Evolutionary conservation across 2,113 vertebrate species (phyloP), one percentile per base, ranked within the genome.

Genomic region (Ctenomys sociabilis): DNA sequence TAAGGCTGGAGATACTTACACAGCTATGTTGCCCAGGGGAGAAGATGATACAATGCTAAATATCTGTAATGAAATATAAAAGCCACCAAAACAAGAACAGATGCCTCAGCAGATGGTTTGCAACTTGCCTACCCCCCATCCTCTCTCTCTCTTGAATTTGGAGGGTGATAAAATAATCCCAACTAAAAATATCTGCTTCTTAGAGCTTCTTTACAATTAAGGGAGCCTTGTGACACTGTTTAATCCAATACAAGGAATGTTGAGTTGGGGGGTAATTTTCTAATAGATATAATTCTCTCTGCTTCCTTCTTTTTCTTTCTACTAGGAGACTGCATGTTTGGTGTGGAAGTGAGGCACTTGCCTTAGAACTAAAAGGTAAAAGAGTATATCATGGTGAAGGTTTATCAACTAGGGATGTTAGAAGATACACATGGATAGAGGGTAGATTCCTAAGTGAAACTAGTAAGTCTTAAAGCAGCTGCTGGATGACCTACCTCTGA

Each of bases 71-170:
- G 90, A 96, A 96, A 96, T 90, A 63, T 93, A 97, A 96, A 75
- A 95, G 87, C 52, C 88, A 96, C 95, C 85, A 94, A 94, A 97
- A 95, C 78, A 95, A 92, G 95, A 95, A 83, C 95, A 96, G 95
- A 96, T 96, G 93, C 92, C 54, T 96, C 30, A 82, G 70, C 95
- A 98, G 95, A 93, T 94, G 95, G 93, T 93, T 88, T 93, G 59
- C 37, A 61, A 73, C 82, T 92, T 97, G 64, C 64, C 92, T 63
- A 94, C 45, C 75, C 90, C 84, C 83, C 4, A 88, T 85, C 70
- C 52, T 93, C 95, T 80, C 52, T 93, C 95, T 80, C 64, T 94
- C 68, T 88, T 95, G 59, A 94, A 91, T 93, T 95, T 26, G 21
- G 43, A 70, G 32, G 28, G 78, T 64, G 61, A 91, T 57, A 35